Evolutionary conservation across 2,797 vertebrate genomes (phyloP).

Genomic region (Chiroxiphia lanceolata): DNA sequence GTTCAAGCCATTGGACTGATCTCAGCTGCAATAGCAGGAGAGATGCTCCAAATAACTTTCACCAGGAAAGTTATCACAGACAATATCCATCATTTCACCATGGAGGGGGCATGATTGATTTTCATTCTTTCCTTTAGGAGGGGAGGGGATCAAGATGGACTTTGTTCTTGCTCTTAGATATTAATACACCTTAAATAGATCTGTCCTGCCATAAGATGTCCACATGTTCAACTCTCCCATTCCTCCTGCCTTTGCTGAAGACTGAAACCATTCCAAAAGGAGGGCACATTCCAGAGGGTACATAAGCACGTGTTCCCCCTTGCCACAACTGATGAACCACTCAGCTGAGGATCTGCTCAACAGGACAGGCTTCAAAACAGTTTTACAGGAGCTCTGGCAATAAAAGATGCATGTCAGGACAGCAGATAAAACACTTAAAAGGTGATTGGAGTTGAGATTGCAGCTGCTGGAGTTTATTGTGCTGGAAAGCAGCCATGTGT

Average conservation of each 20-base stretch:
- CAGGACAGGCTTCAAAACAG: not conserved
- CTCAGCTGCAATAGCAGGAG: not conserved
- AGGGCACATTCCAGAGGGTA: slow-evolving; percentile 26
- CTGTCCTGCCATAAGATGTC: not conserved
- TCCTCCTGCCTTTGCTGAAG: not conserved
- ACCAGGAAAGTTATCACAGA: not conserved
- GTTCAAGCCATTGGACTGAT: not conserved
- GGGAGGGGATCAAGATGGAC: not conserved
- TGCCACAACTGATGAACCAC: not conserved
- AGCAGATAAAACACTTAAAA: not conserved
- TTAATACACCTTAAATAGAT: not conserved
- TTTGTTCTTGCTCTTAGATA: not conserved
- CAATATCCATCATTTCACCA: not conserved
- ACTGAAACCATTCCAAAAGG: not conserved
- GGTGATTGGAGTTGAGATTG: fast-evolving
- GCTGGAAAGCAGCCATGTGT: not conserved
- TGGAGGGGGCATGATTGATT: fast-evolving
- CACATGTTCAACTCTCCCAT: not conserved
- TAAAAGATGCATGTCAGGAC: not conserved
- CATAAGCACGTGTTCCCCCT: fast-evolving
- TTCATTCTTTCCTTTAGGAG: not conserved
- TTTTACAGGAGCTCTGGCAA: not conserved
- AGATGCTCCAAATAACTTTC: not conserved
- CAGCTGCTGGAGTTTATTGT: not conserved
- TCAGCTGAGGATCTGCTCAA: not conserved